Conservation (phyloP, 2,113 vertebrate species). For the Rhynchomys soricoides region DNA sequence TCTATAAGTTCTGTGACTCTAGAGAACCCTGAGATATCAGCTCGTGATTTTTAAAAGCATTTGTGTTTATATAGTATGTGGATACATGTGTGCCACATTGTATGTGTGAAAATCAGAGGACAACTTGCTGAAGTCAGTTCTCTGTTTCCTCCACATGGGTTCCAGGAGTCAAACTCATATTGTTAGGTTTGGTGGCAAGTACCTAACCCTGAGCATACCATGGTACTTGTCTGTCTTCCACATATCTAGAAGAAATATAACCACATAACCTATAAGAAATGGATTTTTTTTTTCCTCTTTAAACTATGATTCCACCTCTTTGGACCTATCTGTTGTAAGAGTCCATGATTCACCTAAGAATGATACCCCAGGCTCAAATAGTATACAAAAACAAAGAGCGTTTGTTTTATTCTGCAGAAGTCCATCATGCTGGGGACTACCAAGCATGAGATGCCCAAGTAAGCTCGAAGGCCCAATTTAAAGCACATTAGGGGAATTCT, state of each 20-base stretch:
- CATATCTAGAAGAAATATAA: too few relatives aligned
- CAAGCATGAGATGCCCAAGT: too few relatives aligned
- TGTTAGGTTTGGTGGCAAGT: background rate
- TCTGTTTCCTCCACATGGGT: background rate
- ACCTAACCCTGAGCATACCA: background rate
- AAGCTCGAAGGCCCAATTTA: too few relatives aligned
- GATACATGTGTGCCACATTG: background rate
- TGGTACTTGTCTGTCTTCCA: background rate
- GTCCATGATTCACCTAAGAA: too few relatives aligned
- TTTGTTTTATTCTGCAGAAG: too few relatives aligned
- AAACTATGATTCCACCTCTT: background rate
- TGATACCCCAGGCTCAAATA: too few relatives aligned
- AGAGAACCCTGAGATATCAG: too few relatives aligned
- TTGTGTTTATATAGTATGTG: background rate
- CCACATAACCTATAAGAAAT: background rate
- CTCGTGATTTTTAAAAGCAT: background rate
- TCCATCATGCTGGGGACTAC: too few relatives aligned
- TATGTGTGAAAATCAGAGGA: background rate
- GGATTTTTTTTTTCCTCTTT: background rate
- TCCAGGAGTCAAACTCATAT: background rate
- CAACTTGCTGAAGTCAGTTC: background rate
- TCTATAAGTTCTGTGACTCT: too few relatives aligned
- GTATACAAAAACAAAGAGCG: too few relatives aligned
- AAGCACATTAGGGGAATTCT: too few relatives aligned
- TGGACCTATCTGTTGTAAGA: background rate